Conservation (phyloP, 2,797 vertebrate genomes). For the Acipenser oxyrinchus region DNA sequence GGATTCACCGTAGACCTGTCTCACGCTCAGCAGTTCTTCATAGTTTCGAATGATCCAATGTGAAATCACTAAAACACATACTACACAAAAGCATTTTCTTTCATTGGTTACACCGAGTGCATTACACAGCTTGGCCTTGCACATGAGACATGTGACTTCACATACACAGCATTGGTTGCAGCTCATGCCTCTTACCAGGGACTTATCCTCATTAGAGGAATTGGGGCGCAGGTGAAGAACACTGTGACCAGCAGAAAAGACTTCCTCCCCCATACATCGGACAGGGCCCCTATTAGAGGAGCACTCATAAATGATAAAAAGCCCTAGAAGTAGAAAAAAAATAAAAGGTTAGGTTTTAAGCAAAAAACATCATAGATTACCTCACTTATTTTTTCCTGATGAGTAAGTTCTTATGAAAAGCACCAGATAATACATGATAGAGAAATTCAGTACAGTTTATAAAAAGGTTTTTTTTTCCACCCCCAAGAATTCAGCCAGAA, state of each 20-base stretch:
- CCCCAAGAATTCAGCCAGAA: too few relatives aligned
- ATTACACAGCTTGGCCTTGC: too few relatives aligned
- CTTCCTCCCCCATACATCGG: conserved; percentile 75
- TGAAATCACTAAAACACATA: background rate
- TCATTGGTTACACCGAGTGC: too few relatives aligned
- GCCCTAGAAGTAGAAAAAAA: conserved; percentile 50
- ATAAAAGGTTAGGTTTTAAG: background rate
- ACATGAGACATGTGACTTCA: background rate
- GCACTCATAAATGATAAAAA: conserved; percentile 79
- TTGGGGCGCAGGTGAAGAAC: conserved; percentile 77
- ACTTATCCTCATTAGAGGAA: conserved; percentile 75
- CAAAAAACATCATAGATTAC: too few relatives aligned
- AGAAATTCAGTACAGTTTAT: too few relatives aligned
- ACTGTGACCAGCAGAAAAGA: conserved; percentile 74
- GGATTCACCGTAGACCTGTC: too few relatives aligned
- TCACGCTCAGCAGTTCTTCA: too few relatives aligned
- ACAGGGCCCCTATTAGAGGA: conserved; percentile 72
- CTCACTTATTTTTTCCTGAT: too few relatives aligned
- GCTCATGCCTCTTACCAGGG: conserved; percentile 60
- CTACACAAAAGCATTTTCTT: background rate
- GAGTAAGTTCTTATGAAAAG: too few relatives aligned
- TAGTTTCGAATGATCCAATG: too few relatives aligned
- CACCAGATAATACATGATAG: too few relatives aligned
- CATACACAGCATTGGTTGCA: background rate
- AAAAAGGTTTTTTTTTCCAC: too few relatives aligned